Conservation (phyloP, 2,797 vertebrate genomes). For the Luscinia luscinia region DNA sequence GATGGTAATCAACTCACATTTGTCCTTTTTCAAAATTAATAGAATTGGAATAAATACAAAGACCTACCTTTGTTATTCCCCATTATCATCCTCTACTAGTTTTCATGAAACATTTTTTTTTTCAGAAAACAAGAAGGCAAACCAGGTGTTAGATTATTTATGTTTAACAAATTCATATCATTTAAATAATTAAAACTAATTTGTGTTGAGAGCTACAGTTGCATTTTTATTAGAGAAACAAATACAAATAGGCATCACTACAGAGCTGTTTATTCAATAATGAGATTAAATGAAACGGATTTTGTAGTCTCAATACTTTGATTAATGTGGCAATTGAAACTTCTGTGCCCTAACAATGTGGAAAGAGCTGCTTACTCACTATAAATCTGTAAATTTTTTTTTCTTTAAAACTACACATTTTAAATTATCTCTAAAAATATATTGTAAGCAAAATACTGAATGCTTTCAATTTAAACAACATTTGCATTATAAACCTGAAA, state of each 20-base stretch:
- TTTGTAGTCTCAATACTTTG: conserved; percentile 73
- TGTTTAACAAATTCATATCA: conserved; percentile 75
- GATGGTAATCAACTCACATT: neutral
- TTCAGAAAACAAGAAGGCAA: conserved; percentile 76
- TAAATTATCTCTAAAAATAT: conserved; percentile 74
- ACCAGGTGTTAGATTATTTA: conserved; percentile 78
- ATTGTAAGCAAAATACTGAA: conserved; percentile 72
- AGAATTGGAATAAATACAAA: conserved; percentile 47
- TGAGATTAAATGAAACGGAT: conserved; percentile 77
- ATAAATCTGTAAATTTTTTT: conserved; percentile 63
- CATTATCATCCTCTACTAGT: conserved; percentile 74
- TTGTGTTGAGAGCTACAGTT: conserved; percentile 80
- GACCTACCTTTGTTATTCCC: conserved; percentile 75
- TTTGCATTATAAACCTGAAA: conserved; percentile 71
- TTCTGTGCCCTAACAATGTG: conserved; percentile 70
- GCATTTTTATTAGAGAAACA: conserved; percentile 83
- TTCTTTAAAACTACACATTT: conserved; percentile 63
- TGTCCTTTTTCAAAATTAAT: neutral
- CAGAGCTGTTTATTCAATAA: conserved; percentile 80
- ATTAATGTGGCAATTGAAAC: conserved; percentile 70
- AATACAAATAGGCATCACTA: conserved; percentile 81
- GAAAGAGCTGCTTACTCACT: conserved; percentile 71
- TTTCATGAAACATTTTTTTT: conserved; percentile 69
- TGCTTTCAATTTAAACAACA: conserved; percentile 71
- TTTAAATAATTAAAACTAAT: conserved; percentile 86